Evolutionary conservation across 2,888 invertebrate species (phyloP), one percentile per base, ranked within the genome.

Genomic region (Lasioglossum figueresi): DNA sequence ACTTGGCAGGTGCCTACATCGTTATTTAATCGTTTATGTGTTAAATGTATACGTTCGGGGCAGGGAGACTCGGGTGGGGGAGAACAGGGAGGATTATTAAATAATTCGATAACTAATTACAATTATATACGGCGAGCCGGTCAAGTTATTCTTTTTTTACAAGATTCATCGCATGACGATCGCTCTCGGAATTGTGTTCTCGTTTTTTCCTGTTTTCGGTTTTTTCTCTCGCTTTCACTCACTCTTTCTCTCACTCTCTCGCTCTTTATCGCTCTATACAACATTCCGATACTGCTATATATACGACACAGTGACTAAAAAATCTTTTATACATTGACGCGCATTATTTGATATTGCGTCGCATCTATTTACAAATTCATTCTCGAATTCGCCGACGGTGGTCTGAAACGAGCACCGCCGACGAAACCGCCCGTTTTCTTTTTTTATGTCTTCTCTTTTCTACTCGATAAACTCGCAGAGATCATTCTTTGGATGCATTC

Each of bases 101-200:
- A 93, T 93, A 92, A 93, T 93, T 91, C 89, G 89, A 91, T 93
- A 91, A 91, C 91, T 93, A 93, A 92, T 93, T 93, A 93, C 93
- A 93, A 89, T 90, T 87, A 90, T 90, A 84, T 84, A 88, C 91
- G 87, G 87, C 86, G 89, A 88, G 80, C 88, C 48, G 88, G 88
- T 89, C 85, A 85, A 84, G 78, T 63, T 83, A 68, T 68, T 68
- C 48, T 63, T 82, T 45, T 89, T 89, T 91, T 92, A 91, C 91
- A 91, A 78, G 37, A n/a, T 84, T 82, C 77, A 85, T 80, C 82
- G 45, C 40, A 77, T 82, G 78, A 82, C 59, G 83, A 84, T 68
- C 34, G 34, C 68, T 31, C 84, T 85, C 84, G 12, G 66, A 70
- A 40, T 40, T 40, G 40, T n/a, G 12, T 37, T 37, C 37, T 34